phyloP scores from a whole-genome alignment of 53 echinoderm and acorn worm species.

The Actinopyga echinites region DNA sequence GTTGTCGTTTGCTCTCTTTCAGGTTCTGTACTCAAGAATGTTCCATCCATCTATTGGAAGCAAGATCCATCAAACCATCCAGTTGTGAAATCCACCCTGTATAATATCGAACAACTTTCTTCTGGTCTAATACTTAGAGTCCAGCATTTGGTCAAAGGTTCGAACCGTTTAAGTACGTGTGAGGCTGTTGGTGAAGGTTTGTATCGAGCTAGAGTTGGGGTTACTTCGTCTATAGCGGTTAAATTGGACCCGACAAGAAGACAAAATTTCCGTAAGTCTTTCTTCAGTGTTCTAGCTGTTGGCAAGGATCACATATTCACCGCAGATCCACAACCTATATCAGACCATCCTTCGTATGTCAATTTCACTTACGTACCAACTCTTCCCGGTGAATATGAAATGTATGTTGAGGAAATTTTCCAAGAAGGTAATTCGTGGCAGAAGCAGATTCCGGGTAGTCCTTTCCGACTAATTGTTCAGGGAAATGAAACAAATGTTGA shows the following conservation, averaged over 20 bases:
- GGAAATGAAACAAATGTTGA: not conserved
- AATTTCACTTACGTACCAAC: conserved; percentile 8
- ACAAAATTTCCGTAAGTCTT: not conserved
- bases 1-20: too few relatives aligned
- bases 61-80: too few relatives aligned
- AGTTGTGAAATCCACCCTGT: too few relatives aligned
- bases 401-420: conserved; percentile 11
- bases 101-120: too few relatives aligned
- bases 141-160: not conserved
- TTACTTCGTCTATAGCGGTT: not conserved
- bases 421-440: not conserved
- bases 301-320: not conserved
- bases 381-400: not conserved
- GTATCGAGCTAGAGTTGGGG: not conserved
- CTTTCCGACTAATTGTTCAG: conserved; percentile 1
- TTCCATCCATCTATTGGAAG: too few relatives aligned
- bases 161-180: not conserved
- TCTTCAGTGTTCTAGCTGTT: conserved; percentile 11
- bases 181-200: not conserved
- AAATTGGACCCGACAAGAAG: not conserved
- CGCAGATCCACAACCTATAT: not conserved
- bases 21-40: too few relatives aligned
- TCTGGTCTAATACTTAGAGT: not conserved
- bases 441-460: conserved; percentile 8
- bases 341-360: too few relatives aligned